Evolutionary conservation across 2,797 vertebrate species (phyloP), one percentile per base, ranked within the genome.

Genomic region (Pogoniulus pusillus): DNA sequence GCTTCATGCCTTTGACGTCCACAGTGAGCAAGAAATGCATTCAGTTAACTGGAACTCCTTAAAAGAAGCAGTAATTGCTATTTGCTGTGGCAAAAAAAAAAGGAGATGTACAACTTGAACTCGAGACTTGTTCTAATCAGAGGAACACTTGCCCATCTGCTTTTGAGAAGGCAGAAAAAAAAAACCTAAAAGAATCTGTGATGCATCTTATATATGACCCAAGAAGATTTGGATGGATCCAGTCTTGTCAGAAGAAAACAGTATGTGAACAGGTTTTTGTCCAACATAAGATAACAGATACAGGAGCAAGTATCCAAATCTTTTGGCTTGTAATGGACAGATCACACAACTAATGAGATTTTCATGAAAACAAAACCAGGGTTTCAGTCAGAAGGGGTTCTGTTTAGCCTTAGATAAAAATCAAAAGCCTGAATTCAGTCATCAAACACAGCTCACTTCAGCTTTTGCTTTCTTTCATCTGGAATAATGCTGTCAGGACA

Each of bases 161-260:
- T 70, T 32, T 23, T 81, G 4, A 76, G 9, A 88, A 90, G 16
- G 27, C 43, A 73, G n/a, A n/a, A 22, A 63, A 78, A 64, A 65
- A 66, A 10, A 3, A 15, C 41, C 27, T 63, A n/a, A 60, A 91
- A 83, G 69, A 39, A 26, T 27, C 14, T 78, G 55, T 37, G 17
- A 7, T 49, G 34, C 1, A 0, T 32, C 54, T 54, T 64, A 10
- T 1, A 22, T 8, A 47, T 3, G 9, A 77, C 14, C 22, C 32
- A 64, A 64, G 16, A 41, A 87, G 35, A 58, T 22, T 75, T 5
- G 6, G 22, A 72, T 29, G 20, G 26, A 45, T 35, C 17, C 24
- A 32, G 6, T n/a, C 35, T 59, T 22, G 63, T 43, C 16, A 57
- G 55, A 83, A 74, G 27, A 65, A 89, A 53, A 43, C 5, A 54